Evolutionary conservation across 2,797 vertebrate species (phyloP).

Genomic region (Falco columbarius): DNA sequence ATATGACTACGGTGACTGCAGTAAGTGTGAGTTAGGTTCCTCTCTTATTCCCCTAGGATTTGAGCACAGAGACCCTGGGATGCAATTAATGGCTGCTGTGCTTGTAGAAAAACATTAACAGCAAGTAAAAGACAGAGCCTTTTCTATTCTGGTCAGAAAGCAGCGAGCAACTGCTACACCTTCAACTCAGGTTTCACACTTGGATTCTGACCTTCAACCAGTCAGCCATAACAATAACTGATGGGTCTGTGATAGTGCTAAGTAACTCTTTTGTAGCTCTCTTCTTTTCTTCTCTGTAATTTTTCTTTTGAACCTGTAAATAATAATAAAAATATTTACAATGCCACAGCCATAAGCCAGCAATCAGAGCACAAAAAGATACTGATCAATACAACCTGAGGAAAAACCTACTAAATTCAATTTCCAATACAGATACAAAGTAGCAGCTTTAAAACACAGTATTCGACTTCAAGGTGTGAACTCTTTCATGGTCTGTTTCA

Average conservation of each 20-base stretch:
- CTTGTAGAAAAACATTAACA: constrained; percentile 59
- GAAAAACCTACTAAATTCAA: background rate
- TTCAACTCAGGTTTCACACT: constrained; percentile 13
- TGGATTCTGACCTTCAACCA: constrained; percentile 91
- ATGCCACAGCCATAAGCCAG: background rate
- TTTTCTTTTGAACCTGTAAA: constrained; percentile 96
- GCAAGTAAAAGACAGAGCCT: constrained; percentile 18
- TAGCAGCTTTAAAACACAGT: background rate
- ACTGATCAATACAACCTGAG: background rate
- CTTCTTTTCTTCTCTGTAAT: constrained; percentile 98
- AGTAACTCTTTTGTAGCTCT: constrained; percentile 97
- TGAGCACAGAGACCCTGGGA: background rate
- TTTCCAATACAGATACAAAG: background rate
- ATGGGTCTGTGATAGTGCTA: constrained; percentile 96
- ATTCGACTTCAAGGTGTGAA: background rate
- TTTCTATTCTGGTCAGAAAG: constrained; percentile 31
- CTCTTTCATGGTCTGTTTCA: background rate
- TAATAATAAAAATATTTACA: constrained; percentile 25
- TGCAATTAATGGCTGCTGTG: constrained; percentile 22
- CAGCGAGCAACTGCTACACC: background rate
- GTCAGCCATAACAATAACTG: constrained; percentile 97
- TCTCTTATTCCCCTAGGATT: background rate
- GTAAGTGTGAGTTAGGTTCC: background rate
- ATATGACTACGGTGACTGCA: background rate
- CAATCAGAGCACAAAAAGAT: background rate